Evolutionary conservation across 2,797 vertebrate species (phyloP), one percentile per base, ranked within the genome.

Genomic region (Heterohyrax brucei): DNA sequence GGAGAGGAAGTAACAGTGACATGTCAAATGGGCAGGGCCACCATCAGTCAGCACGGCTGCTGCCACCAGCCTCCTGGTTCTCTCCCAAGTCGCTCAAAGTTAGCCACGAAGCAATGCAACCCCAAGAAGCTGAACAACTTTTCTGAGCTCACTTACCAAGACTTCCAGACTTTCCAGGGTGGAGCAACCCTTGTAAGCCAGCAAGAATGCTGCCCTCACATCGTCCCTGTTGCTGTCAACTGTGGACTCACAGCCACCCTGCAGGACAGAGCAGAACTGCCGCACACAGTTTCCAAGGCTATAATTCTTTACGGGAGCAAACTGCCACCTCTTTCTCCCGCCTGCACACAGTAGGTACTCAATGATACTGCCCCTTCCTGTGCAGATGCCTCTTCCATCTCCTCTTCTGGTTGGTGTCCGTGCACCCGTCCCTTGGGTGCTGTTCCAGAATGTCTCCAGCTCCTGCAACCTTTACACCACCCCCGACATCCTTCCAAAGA

Each of bases 61-160:
- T 4, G 30, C n/a, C 53, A 10, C 46, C 61, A 19, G 33, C 21
- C 6, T 30, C 46, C 30, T 2, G 8, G 39, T 53, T 61, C 86
- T 84, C 78, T 94, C 82, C 80, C 78, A 91, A 92, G 81, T 18
- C 53, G 66, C 84, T 75, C 48, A 26, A 30, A 79, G 87, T 56
- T 44, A n/a, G 87, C 21, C 77, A 78, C 62, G 77, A 87, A 93
- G 68, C 68, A 83, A 78, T 33, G 12, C 5, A 26, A 66, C 9
- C n/a, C 33, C 22, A 18, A 9, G 7, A 78, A 56, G 39, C 5
- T 39, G 24, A 85, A 46, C n/a, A 12, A 4, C 12, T 18, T 19
- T 59, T 70, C 88, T 39, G 81, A 76, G 44, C 21, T 78, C 70
- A 3, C 16, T n/a, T n/a, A n/a, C n/a, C n/a, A 64, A 87, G 53